phyloP scores from a whole-genome alignment of 2,113 vertebrate genomes.

The Rhineura floridana region DNA sequence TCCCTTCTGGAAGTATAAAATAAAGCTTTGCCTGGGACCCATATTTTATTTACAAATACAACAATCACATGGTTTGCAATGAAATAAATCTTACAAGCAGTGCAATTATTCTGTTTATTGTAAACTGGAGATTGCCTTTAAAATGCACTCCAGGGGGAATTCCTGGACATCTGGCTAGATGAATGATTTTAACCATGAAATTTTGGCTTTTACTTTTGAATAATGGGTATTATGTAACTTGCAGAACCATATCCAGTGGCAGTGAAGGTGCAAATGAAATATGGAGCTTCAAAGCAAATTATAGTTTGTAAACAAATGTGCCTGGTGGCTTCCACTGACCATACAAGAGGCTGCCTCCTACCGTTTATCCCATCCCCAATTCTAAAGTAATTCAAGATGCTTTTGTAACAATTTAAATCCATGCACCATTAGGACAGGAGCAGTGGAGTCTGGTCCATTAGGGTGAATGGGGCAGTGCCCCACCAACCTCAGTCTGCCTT shows the following conservation, averaged over 20 bases:
- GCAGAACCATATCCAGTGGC: not conserved
- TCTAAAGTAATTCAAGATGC: not conserved
- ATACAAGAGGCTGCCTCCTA: not conserved
- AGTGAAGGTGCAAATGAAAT: constrained; percentile 4
- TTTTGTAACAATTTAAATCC: not conserved
- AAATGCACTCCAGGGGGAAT: constrained; percentile 41
- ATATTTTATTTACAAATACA: constrained; percentile 61
- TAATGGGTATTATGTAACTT: not conserved
- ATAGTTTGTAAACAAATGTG: not conserved
- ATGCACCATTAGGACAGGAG: too few species aligned
- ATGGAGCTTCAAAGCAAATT: not conserved
- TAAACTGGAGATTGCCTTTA: constrained; percentile 56
- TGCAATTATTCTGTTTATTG: constrained; percentile 63
- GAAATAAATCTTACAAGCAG: constrained; percentile 58
- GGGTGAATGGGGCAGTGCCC: too few species aligned
- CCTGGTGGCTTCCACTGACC: not conserved
- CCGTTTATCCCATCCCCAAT: not conserved
- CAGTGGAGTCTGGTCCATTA: too few species aligned
- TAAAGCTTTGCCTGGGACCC: constrained; percentile 35
- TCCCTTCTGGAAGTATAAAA: constrained; percentile 56
- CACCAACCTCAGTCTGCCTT: too few species aligned
- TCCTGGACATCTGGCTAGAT: constrained; percentile 17
- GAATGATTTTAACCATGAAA: constrained; percentile 43
- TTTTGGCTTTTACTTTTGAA: constrained; percentile 33
- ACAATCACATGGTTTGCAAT: constrained; percentile 49